phyloP scores from a whole-genome alignment of 2,113 vertebrate genomes.

The Percopsis transmontana region DNA sequence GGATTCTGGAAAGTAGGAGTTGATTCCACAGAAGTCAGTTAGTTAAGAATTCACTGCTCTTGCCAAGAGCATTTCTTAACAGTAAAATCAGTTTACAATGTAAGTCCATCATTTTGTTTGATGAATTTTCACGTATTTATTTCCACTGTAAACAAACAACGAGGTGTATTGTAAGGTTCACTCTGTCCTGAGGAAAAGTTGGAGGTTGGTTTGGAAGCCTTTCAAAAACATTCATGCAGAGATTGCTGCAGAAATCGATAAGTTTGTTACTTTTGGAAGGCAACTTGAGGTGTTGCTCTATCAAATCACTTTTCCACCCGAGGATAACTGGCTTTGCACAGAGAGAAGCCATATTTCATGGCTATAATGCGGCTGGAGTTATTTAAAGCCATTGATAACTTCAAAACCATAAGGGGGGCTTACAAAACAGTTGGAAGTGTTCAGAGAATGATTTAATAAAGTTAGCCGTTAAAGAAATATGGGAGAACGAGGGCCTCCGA shows the following conservation, averaged over 20 bases:
- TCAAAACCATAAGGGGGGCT: constrained; percentile 68
- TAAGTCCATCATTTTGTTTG: constrained; percentile 1
- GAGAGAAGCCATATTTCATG: constrained; percentile 73
- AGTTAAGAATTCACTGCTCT: constrained; percentile 55
- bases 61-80: constrained; percentile 43
- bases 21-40: constrained; percentile 69
- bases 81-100: constrained; percentile 35
- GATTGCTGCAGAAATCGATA: constrained; percentile 51
- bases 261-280: constrained; percentile 47
- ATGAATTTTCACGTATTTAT: constrained; percentile 22
- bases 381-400: constrained; percentile 77
- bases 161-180: constrained; percentile 7
- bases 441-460: constrained; percentile 74
- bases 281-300: constrained; percentile 68
- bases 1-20: constrained; percentile 37
- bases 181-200: constrained; percentile 21
- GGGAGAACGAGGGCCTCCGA: constrained; percentile 51
- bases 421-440: constrained; percentile 70
- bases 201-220: constrained; percentile 37
- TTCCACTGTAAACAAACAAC: constrained; percentile 19
- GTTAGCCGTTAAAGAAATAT: constrained; percentile 67
- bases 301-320: constrained; percentile 70
- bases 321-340: constrained; percentile 73
- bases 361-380: constrained; percentile 63
- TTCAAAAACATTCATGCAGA: constrained; percentile 43